Percentiles rank a stretch among this genome's conserved stretches.
Evolutionary conservation across 2,113 vertebrate species (phyloP).

Genomic region (Megaceryle maxima): DNA sequence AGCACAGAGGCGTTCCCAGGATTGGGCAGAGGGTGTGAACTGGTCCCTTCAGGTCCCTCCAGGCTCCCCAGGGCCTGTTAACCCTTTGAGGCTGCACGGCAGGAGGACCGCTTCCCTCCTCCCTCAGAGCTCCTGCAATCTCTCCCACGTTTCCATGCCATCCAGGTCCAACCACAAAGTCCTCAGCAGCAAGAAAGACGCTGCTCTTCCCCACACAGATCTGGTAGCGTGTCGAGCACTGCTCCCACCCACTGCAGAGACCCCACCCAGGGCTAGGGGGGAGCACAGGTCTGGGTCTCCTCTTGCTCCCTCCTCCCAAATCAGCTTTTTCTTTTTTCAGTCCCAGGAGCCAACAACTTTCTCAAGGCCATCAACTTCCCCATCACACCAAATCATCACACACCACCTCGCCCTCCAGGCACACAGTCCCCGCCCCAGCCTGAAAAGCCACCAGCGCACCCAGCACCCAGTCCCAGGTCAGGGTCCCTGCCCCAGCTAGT

Average conservation of each 20-base stretch:
- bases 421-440: background rate
- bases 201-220: background rate
- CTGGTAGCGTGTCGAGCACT: rapidly evolving
- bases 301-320: background rate
- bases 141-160: background rate
- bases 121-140: background rate
- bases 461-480: background rate
- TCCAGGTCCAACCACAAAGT: background rate
- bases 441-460: background rate
- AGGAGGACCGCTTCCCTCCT: background rate
- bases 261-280: background rate
- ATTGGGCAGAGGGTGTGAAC: background rate
- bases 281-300: rapidly evolving
- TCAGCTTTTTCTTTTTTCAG: rapidly evolving
- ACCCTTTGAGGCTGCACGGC: background rate
- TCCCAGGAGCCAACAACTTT: background rate
- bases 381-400: background rate
- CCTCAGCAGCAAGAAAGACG: background rate
- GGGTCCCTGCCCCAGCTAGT: background rate
- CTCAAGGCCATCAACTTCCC: background rate
- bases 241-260: rapidly evolving
- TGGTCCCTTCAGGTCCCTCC: background rate
- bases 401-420: rapidly evolving
- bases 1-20: background rate
- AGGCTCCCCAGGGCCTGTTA: background rate